These are phyloP conservation scores for Dicaeum eximium DNA, from an alignment of 2,113 vertebrate genomes.

Conservation along the genomic window DNA sequence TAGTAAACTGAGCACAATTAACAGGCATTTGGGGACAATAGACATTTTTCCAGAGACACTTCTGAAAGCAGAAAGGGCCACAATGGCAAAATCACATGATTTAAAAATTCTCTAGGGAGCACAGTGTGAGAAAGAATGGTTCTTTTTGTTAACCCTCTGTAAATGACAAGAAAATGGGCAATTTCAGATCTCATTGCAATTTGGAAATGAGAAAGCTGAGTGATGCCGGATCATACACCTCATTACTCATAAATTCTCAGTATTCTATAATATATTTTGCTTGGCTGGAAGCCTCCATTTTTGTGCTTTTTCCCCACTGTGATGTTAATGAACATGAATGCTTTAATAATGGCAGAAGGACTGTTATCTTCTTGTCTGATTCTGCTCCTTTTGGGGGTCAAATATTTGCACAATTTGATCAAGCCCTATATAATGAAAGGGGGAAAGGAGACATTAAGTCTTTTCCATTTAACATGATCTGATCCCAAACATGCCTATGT, in stretches of 20 bases:
- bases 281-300: not conserved
- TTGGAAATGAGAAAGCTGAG: constrained; percentile 35
- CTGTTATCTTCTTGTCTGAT: not conserved
- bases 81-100: not conserved
- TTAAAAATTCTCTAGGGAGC: not conserved
- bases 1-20: constrained; percentile 46
- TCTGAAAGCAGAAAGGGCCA: not conserved
- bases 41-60: constrained; percentile 11
- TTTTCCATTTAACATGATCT: not conserved
- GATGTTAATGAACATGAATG: not conserved
- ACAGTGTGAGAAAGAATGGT: not conserved
- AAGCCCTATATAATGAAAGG: not conserved
- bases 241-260: not conserved
- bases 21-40: not conserved
- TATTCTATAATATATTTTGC: not conserved
- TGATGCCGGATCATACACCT: not conserved
- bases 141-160: not conserved
- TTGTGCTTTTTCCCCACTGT: not conserved
- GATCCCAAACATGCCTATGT: not conserved
- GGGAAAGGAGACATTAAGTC: not conserved
- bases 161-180: not conserved
- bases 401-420: not conserved
- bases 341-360: not conserved
- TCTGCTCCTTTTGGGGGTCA: not conserved
- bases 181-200: constrained; percentile 19